phyloP scores from a whole-genome alignment of 2,888 invertebrate genomes.

The Abrostola tripartita region DNA sequence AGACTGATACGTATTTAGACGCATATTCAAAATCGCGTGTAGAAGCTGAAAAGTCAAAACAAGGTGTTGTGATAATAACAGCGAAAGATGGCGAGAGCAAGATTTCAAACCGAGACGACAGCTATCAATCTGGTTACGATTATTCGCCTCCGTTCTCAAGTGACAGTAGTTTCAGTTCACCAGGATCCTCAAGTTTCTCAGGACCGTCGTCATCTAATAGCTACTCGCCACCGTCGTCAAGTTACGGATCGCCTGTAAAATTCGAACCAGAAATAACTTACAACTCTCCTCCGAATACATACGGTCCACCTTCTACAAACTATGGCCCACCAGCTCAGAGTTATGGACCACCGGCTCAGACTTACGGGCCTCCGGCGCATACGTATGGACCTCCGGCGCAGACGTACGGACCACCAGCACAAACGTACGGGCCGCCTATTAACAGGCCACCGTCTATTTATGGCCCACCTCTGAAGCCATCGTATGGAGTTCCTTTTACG shows the following conservation, averaged over 20 bases:
- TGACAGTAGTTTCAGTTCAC: conserved; percentile 72
- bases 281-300: conserved; percentile 65
- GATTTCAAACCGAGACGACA: conserved; percentile 83
- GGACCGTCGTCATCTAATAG: conserved; percentile 67
- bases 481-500: conserved; percentile 88
- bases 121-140: conserved; percentile 79
- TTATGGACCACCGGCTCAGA: conserved; percentile 75
- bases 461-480: conserved; percentile 81
- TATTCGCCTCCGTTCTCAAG: conserved; percentile 79
- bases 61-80: conserved; percentile 81
- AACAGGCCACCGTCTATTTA: conserved; percentile 74
- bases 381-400: conserved; percentile 77
- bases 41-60: conserved; percentile 82
- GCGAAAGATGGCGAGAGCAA: conserved; percentile 85
- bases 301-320: conserved; percentile 63
- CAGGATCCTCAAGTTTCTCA: conserved; percentile 67
- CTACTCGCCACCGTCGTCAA: conserved; percentile 72
- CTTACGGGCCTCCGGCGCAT: conserved; percentile 67
- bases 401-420: conserved; percentile 81
- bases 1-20: conserved; percentile 90
- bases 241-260: conserved; percentile 76
- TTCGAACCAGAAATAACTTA: conserved; percentile 67
- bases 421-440: conserved; percentile 76
- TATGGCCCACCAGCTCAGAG: conserved; percentile 76
- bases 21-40: conserved; percentile 89